phyloP scores from a whole-genome alignment of 1,140 invertebrate species.

The Rhyacophila brunnea region DNA sequence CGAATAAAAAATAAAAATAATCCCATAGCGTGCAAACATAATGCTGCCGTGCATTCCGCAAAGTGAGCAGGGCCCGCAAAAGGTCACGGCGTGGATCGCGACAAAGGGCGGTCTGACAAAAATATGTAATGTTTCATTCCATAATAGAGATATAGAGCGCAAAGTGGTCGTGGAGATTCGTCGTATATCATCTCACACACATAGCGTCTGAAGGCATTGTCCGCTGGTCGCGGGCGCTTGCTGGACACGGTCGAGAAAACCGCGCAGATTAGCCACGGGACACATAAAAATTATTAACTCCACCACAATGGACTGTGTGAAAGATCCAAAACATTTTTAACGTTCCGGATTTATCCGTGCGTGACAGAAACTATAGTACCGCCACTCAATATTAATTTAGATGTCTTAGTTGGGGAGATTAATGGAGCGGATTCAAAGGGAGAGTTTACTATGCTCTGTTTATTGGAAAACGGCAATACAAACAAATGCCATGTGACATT shows the following conservation, averaged over 20 bases:
- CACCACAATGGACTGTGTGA: not conserved
- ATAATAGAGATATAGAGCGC: not conserved
- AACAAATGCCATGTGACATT: no score
- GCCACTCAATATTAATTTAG: no score
- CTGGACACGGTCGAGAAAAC: not conserved
- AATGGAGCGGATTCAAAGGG: no score
- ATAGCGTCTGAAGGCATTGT: not conserved
- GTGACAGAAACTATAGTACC: no score
- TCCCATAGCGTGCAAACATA: no score
- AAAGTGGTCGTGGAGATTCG: not conserved
- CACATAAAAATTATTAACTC: slow-evolving; percentile 2
- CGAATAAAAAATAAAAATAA: no score
- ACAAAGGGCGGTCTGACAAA: slow-evolving; percentile 1
- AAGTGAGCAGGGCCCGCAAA: not conserved
- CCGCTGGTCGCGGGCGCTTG: not conserved
- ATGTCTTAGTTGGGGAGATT: no score
- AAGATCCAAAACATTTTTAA: no score
- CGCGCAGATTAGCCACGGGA: not conserved
- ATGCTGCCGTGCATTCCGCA: no score
- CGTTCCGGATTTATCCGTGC: no score
- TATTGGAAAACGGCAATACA: no score
- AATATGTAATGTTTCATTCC: slow-evolving; percentile 6
- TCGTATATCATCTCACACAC: not conserved
- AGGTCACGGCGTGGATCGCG: not conserved
- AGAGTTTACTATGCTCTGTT: no score